A percentile compares a stretch with the other conserved stretches of the same genome.
Evolutionary conservation across 2,113 vertebrate genomes (phyloP).

Genomic region (Origma solitaria): DNA sequence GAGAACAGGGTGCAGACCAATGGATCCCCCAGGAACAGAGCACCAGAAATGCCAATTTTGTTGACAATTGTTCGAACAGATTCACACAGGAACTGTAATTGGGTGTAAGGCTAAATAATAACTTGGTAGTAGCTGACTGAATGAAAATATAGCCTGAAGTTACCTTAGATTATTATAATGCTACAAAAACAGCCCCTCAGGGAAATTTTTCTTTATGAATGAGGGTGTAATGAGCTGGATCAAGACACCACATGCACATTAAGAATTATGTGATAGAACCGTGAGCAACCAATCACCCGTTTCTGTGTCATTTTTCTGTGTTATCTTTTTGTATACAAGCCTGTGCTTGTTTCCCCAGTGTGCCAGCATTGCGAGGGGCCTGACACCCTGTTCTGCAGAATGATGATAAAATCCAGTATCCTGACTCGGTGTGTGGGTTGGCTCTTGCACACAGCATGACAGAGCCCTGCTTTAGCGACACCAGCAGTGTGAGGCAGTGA

Average conservation of each 20-base stretch:
- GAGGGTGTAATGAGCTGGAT: not conserved
- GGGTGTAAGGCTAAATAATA: not conserved
- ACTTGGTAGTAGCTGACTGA: not conserved
- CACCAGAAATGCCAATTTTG: not conserved
- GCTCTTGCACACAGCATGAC: fast-evolving
- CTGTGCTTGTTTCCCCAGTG: not conserved
- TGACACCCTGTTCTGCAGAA: not conserved
- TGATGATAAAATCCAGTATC: not conserved
- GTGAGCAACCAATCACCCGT: not conserved
- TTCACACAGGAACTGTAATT: not conserved
- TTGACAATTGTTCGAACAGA: not conserved
- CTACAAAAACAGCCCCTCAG: not conserved
- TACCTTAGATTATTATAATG: not conserved
- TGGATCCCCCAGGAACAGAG: not conserved
- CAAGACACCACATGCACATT: not conserved
- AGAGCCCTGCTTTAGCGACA: not conserved
- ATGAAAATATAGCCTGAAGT: not conserved
- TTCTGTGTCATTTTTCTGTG: not conserved
- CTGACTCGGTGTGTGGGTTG: fast-evolving
- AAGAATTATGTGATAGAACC: not conserved
- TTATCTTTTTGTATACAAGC: not conserved
- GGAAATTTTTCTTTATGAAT: not conserved
- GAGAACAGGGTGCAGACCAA: not conserved
- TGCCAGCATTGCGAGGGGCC: not conserved
- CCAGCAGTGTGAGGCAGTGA: not conserved